Evolutionary conservation across 30 jellyfish, hydroid and myxozoan genomes (phyloP).

Genomic region (Cassiopea xamachana): DNA sequence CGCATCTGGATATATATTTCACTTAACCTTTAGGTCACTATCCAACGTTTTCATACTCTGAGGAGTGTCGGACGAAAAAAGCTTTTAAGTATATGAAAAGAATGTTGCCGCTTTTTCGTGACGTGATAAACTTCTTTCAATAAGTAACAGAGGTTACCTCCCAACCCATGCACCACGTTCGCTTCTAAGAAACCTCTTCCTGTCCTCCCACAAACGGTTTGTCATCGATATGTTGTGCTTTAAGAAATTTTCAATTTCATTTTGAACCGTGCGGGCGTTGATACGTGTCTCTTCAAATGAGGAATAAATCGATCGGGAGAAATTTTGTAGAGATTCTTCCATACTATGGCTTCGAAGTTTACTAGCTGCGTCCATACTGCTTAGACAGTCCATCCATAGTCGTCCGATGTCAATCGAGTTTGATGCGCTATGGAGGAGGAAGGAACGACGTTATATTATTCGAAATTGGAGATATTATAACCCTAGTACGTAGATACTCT

Average conservation of each 20-base stretch:
- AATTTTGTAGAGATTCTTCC: conserved; percentile 81
- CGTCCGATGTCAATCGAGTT: conserved; percentile 73
- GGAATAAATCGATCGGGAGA: conserved; percentile 64
- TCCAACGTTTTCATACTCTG: no score
- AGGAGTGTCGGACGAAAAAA: no score
- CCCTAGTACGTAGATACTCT: background rate
- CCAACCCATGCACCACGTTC: conserved; percentile 94
- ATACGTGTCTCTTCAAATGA: conserved; percentile 78
- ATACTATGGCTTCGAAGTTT: conserved; percentile 35
- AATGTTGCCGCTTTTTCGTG: background rate
- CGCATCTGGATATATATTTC: no score
- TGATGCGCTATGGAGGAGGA: conserved; percentile 27
- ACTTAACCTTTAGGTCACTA: no score
- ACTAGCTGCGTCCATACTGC: conserved; percentile 67
- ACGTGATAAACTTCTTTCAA: background rate
- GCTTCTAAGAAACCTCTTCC: conserved; percentile 75
- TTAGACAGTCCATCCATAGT: conserved; percentile 94
- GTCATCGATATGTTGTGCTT: conserved; percentile 71
- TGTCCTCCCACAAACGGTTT: conserved; percentile 81
- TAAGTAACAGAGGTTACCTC: conserved; percentile 29
- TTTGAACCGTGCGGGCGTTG: conserved; percentile 51
- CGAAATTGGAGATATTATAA: background rate
- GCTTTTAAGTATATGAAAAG: no score
- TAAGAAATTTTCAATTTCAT: conserved; percentile 40
- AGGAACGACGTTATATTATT: background rate